These are phyloP conservation scores for Melinaea menophilus DNA, from an alignment of 2,888 invertebrate genomes.

Conservation along the genomic window DNA sequence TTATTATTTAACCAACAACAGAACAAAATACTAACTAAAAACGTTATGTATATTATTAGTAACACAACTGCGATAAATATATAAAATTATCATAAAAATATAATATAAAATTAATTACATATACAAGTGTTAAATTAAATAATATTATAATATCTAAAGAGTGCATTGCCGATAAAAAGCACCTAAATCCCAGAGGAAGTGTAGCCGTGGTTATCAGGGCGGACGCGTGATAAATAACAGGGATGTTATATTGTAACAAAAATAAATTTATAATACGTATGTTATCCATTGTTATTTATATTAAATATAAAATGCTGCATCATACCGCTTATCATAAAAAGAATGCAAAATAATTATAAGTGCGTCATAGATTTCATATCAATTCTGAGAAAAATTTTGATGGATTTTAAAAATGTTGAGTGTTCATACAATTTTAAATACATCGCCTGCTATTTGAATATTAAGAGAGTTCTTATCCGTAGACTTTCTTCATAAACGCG, in stretches of 20 bases:
- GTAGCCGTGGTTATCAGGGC: slow-evolving; percentile 41
- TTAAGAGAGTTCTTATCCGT: no score
- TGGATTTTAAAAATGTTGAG: no score
- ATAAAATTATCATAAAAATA: background rate
- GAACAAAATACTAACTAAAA: no score
- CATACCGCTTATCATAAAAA: background rate
- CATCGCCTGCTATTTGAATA: no score
- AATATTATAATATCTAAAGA: slow-evolving; percentile 9
- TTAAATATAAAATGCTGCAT: slow-evolving; percentile 10
- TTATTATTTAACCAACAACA: no score
- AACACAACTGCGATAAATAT: no score
- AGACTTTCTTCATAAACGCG: no score
- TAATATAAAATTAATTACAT: background rate
- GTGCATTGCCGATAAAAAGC: slow-evolving; percentile 30
- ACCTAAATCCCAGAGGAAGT: slow-evolving; percentile 44
- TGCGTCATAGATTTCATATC: no score
- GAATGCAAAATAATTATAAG: background rate
- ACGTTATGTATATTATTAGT: no score
- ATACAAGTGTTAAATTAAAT: background rate
- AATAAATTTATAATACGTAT: slow-evolving; percentile 34
- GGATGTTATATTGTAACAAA: slow-evolving; percentile 34
- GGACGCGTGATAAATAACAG: slow-evolving; percentile 46
- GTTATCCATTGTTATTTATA: slow-evolving; percentile 28
- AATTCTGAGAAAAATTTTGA: no score
- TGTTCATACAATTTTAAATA: no score